Evolutionary conservation across 2,113 vertebrate species (phyloP).

Genomic region (Heterochromis multidens): DNA sequence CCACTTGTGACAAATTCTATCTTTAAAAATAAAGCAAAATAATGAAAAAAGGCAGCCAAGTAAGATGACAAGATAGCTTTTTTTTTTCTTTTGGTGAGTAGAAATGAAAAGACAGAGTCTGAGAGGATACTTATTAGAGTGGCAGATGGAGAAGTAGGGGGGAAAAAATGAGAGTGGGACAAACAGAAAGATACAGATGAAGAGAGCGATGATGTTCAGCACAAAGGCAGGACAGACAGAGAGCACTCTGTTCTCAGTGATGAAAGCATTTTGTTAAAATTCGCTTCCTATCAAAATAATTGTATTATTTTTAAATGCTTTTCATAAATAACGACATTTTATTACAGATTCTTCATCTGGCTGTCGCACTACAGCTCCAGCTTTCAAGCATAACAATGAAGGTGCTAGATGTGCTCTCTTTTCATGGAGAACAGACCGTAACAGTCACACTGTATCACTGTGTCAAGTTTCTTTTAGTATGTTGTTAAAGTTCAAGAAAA

Average conservation of each 20-base stretch:
- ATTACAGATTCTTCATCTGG: neutral
- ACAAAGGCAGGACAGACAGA: neutral
- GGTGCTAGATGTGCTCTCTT: neutral
- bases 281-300: slow-evolving; percentile 8
- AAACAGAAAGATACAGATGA: neutral
- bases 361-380: neutral
- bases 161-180: neutral
- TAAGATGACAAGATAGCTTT: neutral
- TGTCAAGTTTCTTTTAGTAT: neutral
- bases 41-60: neutral
- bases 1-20: neutral
- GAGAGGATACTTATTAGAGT: neutral
- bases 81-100: neutral
- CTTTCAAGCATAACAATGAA: slow-evolving; percentile 10
- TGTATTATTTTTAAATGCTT: slow-evolving; percentile 16
- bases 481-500: neutral
- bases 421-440: neutral
- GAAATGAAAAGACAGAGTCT: neutral
- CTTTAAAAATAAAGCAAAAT: neutral
- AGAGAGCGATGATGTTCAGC: neutral
- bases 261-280: slow-evolving; percentile 52
- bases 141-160: neutral
- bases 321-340: neutral
- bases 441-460: neutral
- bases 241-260: neutral